Base-by-base conservation (phyloP, 2,797 vertebrate species). In the Mionectes olivaceus region DNA sequence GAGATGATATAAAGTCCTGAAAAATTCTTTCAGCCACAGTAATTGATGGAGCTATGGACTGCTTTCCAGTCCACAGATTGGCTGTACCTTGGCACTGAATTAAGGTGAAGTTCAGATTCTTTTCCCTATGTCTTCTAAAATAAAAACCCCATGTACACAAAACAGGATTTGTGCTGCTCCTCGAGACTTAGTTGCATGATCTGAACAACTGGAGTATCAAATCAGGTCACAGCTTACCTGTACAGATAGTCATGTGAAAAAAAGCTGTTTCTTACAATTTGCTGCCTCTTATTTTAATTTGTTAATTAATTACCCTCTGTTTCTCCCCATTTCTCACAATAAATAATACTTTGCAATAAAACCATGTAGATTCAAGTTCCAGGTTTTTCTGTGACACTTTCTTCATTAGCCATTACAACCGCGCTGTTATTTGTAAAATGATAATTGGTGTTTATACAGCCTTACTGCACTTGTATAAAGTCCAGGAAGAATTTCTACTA, bases 291-390 rank as follows among this genome's bases (percentile, higher is more conserved):
- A 30, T 35, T 74, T 84, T 79, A 92, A 25, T 93, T 92, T 87
- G 24, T 86, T 46, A 92, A 73, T 94, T 28, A 80, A 83, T 92
- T 92, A 76, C 8, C 22, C n/a, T 94, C 74, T 83, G 65, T 39
- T 41, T 41, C 41, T 41, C 41, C 23, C 75, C 4, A 64, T 93
- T 87, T 90, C 41, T 94, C 41, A 74, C 25, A 52, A 87, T 81
- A 70, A 92, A 41, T 32, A 77, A 41, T 83, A 44, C n/a, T 90
- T 93, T 91, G 9, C 64, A 86, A 76, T 79, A 89, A 89, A 71
- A 19, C 13, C 22, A 33, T 49, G 11, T 65, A 64, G 37, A 84
- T 70, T 43, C 41, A 85, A 63, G 63, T 90, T 94, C 37, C 30
- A 71, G 21, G 24, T 50, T 95, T 95, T 92, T 87, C 75, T 92